These are phyloP conservation scores for Dasysyrphus albostriatus DNA, from an alignment of 2,888 invertebrate species.

Conservation along the genomic window DNA sequence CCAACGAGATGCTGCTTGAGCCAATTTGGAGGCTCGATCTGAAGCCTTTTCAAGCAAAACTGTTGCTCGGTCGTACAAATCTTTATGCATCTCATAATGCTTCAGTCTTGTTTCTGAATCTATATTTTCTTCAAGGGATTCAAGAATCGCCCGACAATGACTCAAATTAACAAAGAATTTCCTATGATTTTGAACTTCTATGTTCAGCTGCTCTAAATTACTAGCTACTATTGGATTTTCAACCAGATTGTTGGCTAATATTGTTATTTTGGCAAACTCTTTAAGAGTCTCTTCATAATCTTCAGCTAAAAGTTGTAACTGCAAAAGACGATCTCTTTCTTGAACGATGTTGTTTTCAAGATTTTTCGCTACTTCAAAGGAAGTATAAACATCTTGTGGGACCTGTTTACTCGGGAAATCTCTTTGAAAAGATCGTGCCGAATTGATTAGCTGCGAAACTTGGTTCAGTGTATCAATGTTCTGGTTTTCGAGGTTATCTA, in stretches of 20 bases:
- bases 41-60: slow-evolving; percentile 92
- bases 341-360: slow-evolving; percentile 88
- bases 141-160: slow-evolving; percentile 93
- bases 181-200: slow-evolving; percentile 94
- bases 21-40: slow-evolving; percentile 92
- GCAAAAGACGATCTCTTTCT: slow-evolving; percentile 91
- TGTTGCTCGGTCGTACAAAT: slow-evolving; percentile 90
- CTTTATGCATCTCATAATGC: slow-evolving; percentile 90
- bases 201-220: slow-evolving; percentile 91
- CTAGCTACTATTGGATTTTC: slow-evolving; percentile 91
- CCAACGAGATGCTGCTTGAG: slow-evolving; percentile 93
- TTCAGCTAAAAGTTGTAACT: slow-evolving; percentile 90
- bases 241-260: slow-evolving; percentile 92
- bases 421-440: slow-evolving; percentile 87
- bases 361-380: slow-evolving; percentile 88
- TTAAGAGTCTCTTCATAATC: slow-evolving; percentile 95
- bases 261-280: slow-evolving; percentile 93
- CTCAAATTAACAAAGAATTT: slow-evolving; percentile 95
- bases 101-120: slow-evolving; percentile 91
- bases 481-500: slow-evolving; percentile 89
- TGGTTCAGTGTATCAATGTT: slow-evolving; percentile 87
- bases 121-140: slow-evolving; percentile 92
- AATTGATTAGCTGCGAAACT: slow-evolving; percentile 86
- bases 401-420: slow-evolving; percentile 89
- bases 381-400: slow-evolving; percentile 87